Evolutionary conservation across 2,113 vertebrate species (phyloP).

Genomic region (Muscicapa adusta): DNA sequence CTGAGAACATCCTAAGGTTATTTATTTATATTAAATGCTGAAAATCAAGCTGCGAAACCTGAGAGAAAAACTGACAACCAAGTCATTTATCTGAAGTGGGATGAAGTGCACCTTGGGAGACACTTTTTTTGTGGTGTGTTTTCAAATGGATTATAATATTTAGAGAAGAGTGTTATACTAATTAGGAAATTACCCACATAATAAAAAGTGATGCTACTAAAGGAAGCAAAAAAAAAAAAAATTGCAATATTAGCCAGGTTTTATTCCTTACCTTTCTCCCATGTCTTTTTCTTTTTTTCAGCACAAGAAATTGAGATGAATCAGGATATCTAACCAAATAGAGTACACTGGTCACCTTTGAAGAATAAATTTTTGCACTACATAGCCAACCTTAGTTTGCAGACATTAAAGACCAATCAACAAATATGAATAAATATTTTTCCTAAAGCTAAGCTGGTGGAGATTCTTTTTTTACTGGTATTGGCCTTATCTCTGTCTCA

Average conservation of each 20-base stretch:
- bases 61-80: background rate
- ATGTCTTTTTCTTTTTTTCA: background rate
- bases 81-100: background rate
- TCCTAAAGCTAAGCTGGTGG: background rate
- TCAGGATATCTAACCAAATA: background rate
- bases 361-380: background rate
- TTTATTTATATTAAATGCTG: background rate
- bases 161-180: background rate
- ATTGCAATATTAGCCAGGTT: background rate
- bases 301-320: background rate
- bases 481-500: background rate
- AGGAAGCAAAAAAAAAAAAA: background rate
- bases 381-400: background rate
- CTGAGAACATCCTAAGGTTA: background rate
- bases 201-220: background rate
- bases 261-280: background rate
- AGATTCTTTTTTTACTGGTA: background rate
- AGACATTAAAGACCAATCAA: background rate
- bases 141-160: background rate
- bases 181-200: background rate
- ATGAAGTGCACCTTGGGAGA: background rate
- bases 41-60: background rate
- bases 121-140: background rate
- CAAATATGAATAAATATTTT: background rate
- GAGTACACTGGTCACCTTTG: background rate